A percentile compares a stretch with the other conserved stretches of the same genome.
phyloP scores from a whole-genome alignment of 2,113 vertebrate species.

The Elgaria multicarinata region DNA sequence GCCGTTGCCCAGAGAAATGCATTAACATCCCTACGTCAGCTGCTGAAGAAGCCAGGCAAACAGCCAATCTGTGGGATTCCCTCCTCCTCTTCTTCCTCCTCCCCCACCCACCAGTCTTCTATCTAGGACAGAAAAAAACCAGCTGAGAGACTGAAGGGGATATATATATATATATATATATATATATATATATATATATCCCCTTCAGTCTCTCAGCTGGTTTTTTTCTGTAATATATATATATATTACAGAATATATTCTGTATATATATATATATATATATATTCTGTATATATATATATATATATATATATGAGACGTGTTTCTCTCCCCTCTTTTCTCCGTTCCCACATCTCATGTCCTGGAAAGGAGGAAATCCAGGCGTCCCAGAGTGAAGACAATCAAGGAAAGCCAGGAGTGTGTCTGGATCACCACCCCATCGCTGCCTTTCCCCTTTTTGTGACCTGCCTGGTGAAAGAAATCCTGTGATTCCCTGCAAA shows the following conservation, averaged over 20 bases:
- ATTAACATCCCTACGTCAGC: background rate
- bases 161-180: no score
- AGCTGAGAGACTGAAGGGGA: no score
- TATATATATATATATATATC: no score
- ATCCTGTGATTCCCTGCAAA: background rate
- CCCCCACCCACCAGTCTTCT: background rate
- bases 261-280: no score
- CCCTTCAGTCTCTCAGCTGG: no score
- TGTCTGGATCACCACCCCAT: background rate
- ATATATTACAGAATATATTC: no score
- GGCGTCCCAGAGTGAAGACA: background rate
- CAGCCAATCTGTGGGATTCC: background rate
- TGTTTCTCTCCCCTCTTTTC: background rate
- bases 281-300: no score
- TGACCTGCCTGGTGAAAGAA: background rate
- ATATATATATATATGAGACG: no score
- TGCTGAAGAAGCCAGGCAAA: background rate
- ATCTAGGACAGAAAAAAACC: background rate
- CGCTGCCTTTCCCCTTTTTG: background rate
- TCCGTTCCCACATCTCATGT: background rate
- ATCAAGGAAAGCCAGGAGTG: background rate
- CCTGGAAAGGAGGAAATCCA: background rate
- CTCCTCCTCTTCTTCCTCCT: background rate
- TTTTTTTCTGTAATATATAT: no score
- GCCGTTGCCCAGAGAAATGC: background rate